Evolutionary conservation across 2,113 vertebrate genomes (phyloP), one percentile per base, ranked within the genome.

Genomic region (Numida meleagris): DNA sequence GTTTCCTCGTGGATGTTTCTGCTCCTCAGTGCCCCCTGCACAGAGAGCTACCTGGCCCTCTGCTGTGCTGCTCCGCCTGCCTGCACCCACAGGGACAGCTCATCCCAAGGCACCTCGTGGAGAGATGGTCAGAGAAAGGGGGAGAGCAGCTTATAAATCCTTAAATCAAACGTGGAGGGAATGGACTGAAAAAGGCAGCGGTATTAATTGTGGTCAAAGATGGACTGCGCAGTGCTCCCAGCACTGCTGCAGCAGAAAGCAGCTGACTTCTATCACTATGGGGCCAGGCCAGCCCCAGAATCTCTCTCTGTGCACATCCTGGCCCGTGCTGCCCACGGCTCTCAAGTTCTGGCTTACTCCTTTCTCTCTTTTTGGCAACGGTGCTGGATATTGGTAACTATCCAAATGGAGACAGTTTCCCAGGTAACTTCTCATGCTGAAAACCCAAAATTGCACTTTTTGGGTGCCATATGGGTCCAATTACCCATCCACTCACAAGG

Each of bases 391-490:
- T 63, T 88, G 72, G 53, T 78, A 88, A 94, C 92, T 53, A 33
- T n/a, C 61, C 72, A 63, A 81, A 58, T 58, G 76, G 21, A 92
- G 84, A 57, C 76, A 92, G 91, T 91, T 96, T 88, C 91, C 67
- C 93, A 88, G 89, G 92, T 95, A 95, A 90, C 53, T 96, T 89
- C 40, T 71, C 53, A 62, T 21, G 15, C 20, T 81, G 65, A 70
- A 76, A 89, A 15, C 82, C 90, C 59, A 53, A 75, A 85, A 66
- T 87, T 89, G 23, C n/a, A 94, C n/a, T 92, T 85, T 93, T 73
- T 90, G 66, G 78, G 45, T 89, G 86, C 74, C 38, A 73, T 82
- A 88, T 90, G 46, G 66, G 93, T 73, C 65, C 83, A 95, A 96
- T 70, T 92, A 83, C 33, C 90, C 57, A 15, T 48, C 66, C 71